These are phyloP conservation scores for Heliopora coerulea DNA, from an alignment of 92 coral and sea anemone species.

Conservation along the genomic window DNA sequence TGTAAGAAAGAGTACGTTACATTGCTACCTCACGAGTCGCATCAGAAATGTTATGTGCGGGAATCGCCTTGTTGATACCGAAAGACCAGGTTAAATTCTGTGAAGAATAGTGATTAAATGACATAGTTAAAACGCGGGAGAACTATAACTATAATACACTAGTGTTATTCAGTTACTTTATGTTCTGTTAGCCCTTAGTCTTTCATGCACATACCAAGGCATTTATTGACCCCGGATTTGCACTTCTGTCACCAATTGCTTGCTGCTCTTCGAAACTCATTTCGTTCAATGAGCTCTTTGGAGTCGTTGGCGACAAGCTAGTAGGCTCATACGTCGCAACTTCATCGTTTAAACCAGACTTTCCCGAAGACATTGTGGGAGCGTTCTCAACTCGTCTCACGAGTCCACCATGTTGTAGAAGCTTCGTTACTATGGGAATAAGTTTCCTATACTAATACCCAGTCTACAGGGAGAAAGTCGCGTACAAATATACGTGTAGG, in stretches of 20 bases:
- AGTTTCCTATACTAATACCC: conserved; percentile 2
- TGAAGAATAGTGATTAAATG: background rate
- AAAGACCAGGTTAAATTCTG: conserved; percentile 95
- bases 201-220: conserved; percentile 30
- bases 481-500: too few relatives aligned
- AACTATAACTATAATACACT: background rate
- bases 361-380: conserved; percentile 9
- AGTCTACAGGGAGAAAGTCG: background rate
- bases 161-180: too few relatives aligned
- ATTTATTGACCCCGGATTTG: background rate
- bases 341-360: background rate
- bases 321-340: background rate
- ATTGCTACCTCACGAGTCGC: conserved; percentile 93
- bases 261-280: background rate
- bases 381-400: background rate
- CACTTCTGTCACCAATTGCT: background rate
- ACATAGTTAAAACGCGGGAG: too few relatives aligned
- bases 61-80: conserved; percentile 79
- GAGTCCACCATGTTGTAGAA: conserved; percentile 28
- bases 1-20: too few relatives aligned
- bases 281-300: conserved; percentile 10
- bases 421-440: conserved; percentile 26
- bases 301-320: conserved; percentile 8
- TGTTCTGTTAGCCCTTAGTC: too few relatives aligned
- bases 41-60: conserved; percentile 81